phyloP scores from a whole-genome alignment of 2,888 invertebrate species.

The Macaria notata region DNA sequence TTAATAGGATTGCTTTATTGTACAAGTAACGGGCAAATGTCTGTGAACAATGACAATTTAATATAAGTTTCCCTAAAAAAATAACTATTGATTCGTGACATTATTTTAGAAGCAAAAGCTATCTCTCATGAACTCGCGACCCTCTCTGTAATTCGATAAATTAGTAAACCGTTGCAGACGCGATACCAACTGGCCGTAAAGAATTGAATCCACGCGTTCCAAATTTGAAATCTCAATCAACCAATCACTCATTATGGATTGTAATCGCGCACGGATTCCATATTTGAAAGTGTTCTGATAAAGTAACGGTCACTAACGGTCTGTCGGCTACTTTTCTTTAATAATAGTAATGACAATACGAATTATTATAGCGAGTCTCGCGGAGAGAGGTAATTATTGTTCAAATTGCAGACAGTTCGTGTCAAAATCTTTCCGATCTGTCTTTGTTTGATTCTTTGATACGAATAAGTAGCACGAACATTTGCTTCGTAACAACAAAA shows the following conservation, averaged over 20 bases:
- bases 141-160: conserved; percentile 9
- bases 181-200: conserved; percentile 17
- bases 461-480: conserved; percentile 9
- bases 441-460: conserved; percentile 17
- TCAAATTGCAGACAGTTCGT: conserved; percentile 37
- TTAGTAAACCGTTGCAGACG: conserved; percentile 12
- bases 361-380: conserved; percentile 34
- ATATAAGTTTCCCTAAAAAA: too few species aligned
- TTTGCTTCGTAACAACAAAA: too few species aligned
- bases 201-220: conserved; percentile 24
- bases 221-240: conserved; percentile 34
- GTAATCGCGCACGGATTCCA: conserved; percentile 47
- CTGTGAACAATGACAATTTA: too few species aligned
- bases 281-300: conserved; percentile 49
- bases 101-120: too few species aligned
- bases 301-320: conserved; percentile 52
- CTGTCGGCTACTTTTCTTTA: conserved; percentile 37
- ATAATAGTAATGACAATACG: conserved; percentile 46
- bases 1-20: too few species aligned
- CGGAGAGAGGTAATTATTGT: conserved; percentile 37
- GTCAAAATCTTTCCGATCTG: conserved; percentile 28
- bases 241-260: conserved; percentile 40
- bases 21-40: too few species aligned
- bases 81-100: too few species aligned
- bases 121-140: conserved; percentile 3